Percentiles rank a stretch among this genome's conserved stretches.
Evolutionary conservation across 2,797 vertebrate species (phyloP).

Genomic region (Coilia nasus): DNA sequence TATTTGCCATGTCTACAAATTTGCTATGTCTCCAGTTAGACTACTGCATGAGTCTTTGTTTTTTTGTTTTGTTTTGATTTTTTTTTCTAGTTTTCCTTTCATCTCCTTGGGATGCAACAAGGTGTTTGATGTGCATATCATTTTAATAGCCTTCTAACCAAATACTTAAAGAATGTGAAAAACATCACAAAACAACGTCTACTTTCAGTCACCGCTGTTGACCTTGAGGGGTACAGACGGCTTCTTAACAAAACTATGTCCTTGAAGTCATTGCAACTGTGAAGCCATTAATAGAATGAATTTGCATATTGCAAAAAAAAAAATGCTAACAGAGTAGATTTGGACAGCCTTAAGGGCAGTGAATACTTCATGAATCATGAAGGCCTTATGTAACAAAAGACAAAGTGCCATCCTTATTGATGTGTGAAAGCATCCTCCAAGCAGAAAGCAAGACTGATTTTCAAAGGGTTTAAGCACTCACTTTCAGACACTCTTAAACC

Average conservation of each 20-base stretch:
- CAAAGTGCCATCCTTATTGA: background rate
- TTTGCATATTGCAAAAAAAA: background rate
- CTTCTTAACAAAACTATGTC: background rate
- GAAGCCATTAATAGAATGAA: background rate
- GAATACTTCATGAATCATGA: background rate
- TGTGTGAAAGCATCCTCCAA: background rate
- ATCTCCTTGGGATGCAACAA: slow-evolving; percentile 55
- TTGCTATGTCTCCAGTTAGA: background rate
- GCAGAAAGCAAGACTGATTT: background rate
- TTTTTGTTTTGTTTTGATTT: slow-evolving; percentile 71
- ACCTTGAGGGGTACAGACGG: background rate
- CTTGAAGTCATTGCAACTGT: background rate
- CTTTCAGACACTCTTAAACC: slow-evolving; percentile 52
- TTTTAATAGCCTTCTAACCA: background rate
- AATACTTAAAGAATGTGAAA: background rate
- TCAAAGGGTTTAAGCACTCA: background rate
- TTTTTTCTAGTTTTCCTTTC: slow-evolving; percentile 48
- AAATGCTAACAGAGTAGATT: background rate
- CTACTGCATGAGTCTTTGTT: slow-evolving; percentile 63
- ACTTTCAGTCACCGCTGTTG: background rate
- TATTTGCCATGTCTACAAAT: slow-evolving; percentile 21
- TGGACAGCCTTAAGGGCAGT: slow-evolving; percentile 1
- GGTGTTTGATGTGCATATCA: slow-evolving; percentile 56
- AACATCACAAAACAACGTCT: background rate
- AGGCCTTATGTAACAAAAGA: background rate